Conservation (phyloP, 2,113 vertebrate genomes). For the Nettapus auritus region DNA sequence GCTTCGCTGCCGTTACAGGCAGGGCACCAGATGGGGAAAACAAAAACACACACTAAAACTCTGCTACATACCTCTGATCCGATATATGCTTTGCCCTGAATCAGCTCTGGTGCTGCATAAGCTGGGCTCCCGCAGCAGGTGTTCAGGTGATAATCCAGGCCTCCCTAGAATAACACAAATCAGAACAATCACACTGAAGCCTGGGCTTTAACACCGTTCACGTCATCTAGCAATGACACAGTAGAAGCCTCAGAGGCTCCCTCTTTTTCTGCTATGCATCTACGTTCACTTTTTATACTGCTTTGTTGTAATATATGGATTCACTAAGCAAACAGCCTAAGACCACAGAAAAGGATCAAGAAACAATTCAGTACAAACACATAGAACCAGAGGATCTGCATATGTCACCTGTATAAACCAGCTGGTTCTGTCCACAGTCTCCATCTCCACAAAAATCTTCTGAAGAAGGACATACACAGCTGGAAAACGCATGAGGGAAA, state of each 20-base stretch:
- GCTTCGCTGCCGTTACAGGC: background rate
- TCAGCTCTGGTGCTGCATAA: slow-evolving; percentile 94
- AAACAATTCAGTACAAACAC: background rate
- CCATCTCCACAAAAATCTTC: background rate
- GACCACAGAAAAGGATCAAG: background rate
- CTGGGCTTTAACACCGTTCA: background rate
- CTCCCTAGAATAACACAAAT: slow-evolving; percentile 77
- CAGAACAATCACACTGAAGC: background rate
- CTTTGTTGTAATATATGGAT: background rate
- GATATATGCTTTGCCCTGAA: slow-evolving; percentile 94
- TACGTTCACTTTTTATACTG: background rate
- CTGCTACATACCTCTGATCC: slow-evolving; percentile 87
- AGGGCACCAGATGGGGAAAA: rapidly evolving
- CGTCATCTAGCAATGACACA: background rate
- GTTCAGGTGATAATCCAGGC: slow-evolving; percentile 87
- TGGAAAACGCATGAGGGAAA: background rate
- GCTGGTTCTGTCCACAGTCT: background rate
- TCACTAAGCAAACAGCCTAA: background rate
- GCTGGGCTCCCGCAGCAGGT: slow-evolving; percentile 96
- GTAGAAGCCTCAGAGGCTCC: background rate
- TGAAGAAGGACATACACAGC: background rate
- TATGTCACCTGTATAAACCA: background rate
- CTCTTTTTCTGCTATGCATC: background rate
- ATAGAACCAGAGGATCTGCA: background rate
- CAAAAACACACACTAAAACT: rapidly evolving